These are phyloP conservation scores for Eira barbara DNA, from an alignment of 2,113 vertebrate genomes.

Conservation along the genomic window DNA sequence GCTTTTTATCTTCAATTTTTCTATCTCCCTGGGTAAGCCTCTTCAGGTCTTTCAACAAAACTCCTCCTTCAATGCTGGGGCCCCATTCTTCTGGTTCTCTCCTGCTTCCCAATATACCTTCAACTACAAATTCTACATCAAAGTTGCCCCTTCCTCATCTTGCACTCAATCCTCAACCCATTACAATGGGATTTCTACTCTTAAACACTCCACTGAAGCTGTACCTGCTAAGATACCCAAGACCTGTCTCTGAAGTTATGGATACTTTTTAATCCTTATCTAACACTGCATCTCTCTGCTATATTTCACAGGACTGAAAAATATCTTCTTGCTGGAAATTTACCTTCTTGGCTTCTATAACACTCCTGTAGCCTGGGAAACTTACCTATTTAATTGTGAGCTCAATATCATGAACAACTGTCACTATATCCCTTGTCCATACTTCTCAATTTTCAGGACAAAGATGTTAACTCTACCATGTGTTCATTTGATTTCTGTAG, in stretches of 20 bases:
- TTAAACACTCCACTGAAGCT: background rate
- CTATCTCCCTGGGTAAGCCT: background rate
- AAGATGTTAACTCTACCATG: background rate
- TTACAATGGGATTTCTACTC: background rate
- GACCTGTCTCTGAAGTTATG: background rate
- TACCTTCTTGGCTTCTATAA: background rate
- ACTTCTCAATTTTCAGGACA: background rate
- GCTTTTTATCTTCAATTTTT: background rate
- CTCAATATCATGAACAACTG: background rate
- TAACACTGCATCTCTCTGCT: background rate
- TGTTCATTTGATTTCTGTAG: background rate
- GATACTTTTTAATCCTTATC: background rate
- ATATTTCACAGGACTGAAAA: background rate
- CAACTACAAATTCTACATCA: background rate
- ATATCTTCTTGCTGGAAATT: background rate
- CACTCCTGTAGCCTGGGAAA: background rate
- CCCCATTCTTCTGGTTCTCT: background rate
- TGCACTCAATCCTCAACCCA: background rate
- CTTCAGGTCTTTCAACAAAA: background rate
- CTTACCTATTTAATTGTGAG: background rate
- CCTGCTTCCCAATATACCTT: background rate
- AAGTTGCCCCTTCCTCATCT: background rate
- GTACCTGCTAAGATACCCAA: background rate
- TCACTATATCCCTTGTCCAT: background rate
- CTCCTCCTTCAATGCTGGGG: background rate